A percentile compares a stretch with the other conserved stretches of the same genome.
Conservation (phyloP, 1,140 invertebrate genomes). For the Samia ricini region DNA sequence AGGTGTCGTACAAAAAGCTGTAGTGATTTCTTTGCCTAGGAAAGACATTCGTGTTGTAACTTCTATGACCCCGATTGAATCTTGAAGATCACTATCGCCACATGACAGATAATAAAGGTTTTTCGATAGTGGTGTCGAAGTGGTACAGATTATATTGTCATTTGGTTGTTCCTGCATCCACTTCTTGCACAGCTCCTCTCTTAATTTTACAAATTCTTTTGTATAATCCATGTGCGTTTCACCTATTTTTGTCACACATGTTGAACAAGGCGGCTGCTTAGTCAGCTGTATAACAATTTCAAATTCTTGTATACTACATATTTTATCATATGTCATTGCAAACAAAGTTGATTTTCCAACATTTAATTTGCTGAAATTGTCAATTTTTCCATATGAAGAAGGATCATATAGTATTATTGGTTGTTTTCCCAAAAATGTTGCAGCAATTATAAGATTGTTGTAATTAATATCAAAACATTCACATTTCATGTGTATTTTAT, state of each 20-base stretch:
- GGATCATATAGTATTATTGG: slow-evolving; percentile 60
- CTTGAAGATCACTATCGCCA: slow-evolving; percentile 41
- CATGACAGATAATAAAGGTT: slow-evolving; percentile 61
- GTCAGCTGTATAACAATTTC: slow-evolving; percentile 47
- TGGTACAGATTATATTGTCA: slow-evolving; percentile 65
- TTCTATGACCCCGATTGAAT: slow-evolving; percentile 65
- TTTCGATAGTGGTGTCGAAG: slow-evolving; percentile 57
- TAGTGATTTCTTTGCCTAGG: slow-evolving; percentile 67
- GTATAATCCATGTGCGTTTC: slow-evolving; percentile 61
- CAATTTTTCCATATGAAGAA: slow-evolving; percentile 51
- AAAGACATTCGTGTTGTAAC: slow-evolving; percentile 63
- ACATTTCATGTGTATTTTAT: slow-evolving; percentile 71
- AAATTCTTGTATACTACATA: slow-evolving; percentile 61
- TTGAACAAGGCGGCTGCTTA: slow-evolving; percentile 61
- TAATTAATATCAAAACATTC: slow-evolving; percentile 64
- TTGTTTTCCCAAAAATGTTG: slow-evolving; percentile 57
- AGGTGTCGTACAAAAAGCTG: slow-evolving; percentile 49
- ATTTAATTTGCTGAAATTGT: slow-evolving; percentile 56
- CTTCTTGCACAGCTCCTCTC: slow-evolving; percentile 62
- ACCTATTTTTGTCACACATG: slow-evolving; percentile 57
- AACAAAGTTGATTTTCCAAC: slow-evolving; percentile 64
- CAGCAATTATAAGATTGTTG: slow-evolving; percentile 61
- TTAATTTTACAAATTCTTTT: slow-evolving; percentile 44
- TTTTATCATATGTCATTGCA: slow-evolving; percentile 71
- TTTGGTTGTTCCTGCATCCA: slow-evolving; percentile 56